Conservation (phyloP, 2,888 invertebrate species). For the Drosophila helvetica region DNA sequence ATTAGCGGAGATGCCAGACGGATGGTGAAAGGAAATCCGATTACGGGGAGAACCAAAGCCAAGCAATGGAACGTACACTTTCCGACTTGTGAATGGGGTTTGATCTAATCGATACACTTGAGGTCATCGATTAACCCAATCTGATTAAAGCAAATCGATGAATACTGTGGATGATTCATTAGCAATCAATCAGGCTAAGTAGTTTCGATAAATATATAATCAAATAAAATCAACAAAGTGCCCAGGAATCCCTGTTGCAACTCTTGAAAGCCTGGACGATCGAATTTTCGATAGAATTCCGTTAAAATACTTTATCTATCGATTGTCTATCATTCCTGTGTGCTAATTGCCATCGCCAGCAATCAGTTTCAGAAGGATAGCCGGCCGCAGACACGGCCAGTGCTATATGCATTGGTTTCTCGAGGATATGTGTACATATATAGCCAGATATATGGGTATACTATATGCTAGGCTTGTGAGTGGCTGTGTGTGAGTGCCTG, state of each 20-base stretch:
- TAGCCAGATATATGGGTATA: not conserved
- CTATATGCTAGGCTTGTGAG: not conserved
- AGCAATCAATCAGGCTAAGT: too few species aligned
- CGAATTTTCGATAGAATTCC: not conserved
- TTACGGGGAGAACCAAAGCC: not conserved
- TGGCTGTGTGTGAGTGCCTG: slow-evolving; percentile 47
- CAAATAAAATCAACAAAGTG: not conserved
- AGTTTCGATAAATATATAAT: too few species aligned
- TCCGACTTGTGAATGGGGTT: too few species aligned
- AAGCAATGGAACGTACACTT: not conserved
- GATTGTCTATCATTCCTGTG: not conserved
- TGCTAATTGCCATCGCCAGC: not conserved
- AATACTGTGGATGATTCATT: too few species aligned
- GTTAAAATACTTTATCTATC: not conserved
- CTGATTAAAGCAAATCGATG: too few species aligned
- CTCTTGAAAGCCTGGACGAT: too few species aligned
- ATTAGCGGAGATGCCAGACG: slow-evolving; percentile 23
- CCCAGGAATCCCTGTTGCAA: too few species aligned
- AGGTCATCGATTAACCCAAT: too few species aligned
- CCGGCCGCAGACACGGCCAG: not conserved
- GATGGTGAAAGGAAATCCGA: not conserved
- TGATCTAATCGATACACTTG: not conserved
- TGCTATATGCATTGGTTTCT: not conserved
- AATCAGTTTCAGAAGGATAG: not conserved
- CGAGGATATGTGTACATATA: too few species aligned